Conservation (phyloP, 1,140 invertebrate genomes). For the Wasmannia auropunctata region DNA sequence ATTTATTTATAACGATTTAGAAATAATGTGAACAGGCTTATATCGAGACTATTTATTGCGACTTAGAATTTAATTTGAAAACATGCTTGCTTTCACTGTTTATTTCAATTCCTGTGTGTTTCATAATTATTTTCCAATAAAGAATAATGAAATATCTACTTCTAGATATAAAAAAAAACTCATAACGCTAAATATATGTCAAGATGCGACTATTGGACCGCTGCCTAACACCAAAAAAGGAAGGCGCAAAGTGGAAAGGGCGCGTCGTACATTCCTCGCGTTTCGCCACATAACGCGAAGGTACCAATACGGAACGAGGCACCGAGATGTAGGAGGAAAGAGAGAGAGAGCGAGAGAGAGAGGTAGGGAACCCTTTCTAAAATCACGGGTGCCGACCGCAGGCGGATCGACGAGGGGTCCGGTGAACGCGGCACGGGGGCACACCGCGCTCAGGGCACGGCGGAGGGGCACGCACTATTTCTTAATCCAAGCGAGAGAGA, state of each 20-base stretch:
- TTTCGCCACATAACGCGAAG: conserved; percentile 36
- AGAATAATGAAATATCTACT: neutral
- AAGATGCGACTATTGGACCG: neutral
- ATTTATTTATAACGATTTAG: neutral
- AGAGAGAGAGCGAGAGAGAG: conserved; percentile 4
- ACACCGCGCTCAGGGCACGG: conserved; percentile 60
- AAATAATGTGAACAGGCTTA: neutral
- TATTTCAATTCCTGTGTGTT: neutral
- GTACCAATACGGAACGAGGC: conserved; percentile 11
- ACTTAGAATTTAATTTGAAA: neutral
- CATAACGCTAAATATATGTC: neutral
- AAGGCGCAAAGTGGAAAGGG: conserved; percentile 16
- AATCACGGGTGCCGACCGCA: conserved; percentile 76
- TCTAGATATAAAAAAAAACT: neutral
- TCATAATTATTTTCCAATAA: neutral
- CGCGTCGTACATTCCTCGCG: neutral
- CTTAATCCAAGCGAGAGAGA: conserved; percentile 78
- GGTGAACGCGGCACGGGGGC: conserved; percentile 29
- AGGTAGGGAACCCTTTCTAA: conserved; percentile 79
- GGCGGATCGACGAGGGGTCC: conserved; percentile 47
- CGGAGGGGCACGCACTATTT: conserved; percentile 81
- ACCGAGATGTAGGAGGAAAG: conserved; percentile 10
- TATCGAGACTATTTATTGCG: neutral
- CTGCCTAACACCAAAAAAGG: neutral
- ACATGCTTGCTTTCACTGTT: neutral